A percentile compares a stretch with the other conserved stretches of the same genome.
phyloP scores from a whole-genome alignment of 2,113 vertebrate genomes.

The Thalassoma bifasciatum region DNA sequence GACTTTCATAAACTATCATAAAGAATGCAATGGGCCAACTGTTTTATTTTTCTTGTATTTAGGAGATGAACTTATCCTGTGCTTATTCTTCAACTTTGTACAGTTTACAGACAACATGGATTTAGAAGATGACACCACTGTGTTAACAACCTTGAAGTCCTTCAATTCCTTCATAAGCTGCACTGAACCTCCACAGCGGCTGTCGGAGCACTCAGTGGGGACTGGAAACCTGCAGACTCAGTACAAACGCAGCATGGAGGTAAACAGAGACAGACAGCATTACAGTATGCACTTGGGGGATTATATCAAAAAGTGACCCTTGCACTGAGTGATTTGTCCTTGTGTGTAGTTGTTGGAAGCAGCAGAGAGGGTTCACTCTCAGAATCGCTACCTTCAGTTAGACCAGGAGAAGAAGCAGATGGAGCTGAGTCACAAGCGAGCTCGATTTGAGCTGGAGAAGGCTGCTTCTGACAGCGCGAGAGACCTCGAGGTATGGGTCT shows the following conservation, averaged over 20 bases:
- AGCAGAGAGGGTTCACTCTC: conserved; percentile 88
- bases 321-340: not conserved
- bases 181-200: conserved; percentile 67
- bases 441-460: conserved; percentile 93
- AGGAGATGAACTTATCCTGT: no score
- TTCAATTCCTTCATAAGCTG: conserved; percentile 90
- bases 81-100: not conserved
- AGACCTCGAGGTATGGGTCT: conserved; percentile 87
- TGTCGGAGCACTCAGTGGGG: conserved; percentile 50
- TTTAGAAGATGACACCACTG: conserved; percentile 89
- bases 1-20: no score
- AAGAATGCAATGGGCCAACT: no score
- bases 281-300: not conserved
- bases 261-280: conserved; percentile 51
- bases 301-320: not conserved
- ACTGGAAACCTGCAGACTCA: conserved; percentile 84
- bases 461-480: conserved; percentile 86
- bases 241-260: conserved; percentile 92
- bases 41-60: no score
- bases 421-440: conserved; percentile 96
- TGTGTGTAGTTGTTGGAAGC: conserved; percentile 88
- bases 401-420: conserved; percentile 96
- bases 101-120: conserved; percentile 57
- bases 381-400: conserved; percentile 88
- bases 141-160: conserved; percentile 90